phyloP scores from a whole-genome alignment of 1,140 invertebrate genomes.

The Argopecten irradians region DNA sequence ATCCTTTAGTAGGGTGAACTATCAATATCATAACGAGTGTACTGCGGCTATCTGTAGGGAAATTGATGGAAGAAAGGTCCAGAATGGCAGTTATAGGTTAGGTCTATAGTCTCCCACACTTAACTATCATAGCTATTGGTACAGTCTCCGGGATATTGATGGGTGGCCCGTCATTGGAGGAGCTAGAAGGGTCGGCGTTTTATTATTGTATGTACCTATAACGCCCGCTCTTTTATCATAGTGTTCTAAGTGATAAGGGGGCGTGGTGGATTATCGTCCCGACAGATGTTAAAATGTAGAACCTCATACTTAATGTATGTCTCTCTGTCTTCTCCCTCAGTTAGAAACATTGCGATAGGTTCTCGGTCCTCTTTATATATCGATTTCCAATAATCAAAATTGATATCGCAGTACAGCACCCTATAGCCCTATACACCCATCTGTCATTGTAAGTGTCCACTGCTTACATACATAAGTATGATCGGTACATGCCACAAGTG shows the following conservation, averaged over 20 bases:
- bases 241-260: background rate
- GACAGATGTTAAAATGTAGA: background rate
- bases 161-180: background rate
- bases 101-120: background rate
- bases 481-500: background rate
- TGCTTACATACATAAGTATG: background rate
- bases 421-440: background rate
- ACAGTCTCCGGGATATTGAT: background rate
- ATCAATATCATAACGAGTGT: background rate
- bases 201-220: background rate
- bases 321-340: background rate
- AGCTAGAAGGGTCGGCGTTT: background rate
- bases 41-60: background rate
- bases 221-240: background rate
- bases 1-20: background rate
- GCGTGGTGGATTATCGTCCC: background rate
- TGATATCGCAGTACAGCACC: background rate
- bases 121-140: background rate
- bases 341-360: background rate
- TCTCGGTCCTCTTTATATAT: background rate
- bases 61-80: background rate
- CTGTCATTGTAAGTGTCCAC: background rate
- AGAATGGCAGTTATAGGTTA: slow-evolving; percentile 6
- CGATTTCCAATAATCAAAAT: background rate
- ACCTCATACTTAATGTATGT: slow-evolving; percentile 16